phyloP scores from a whole-genome alignment of 2,888 invertebrate species.

The Pseudolycoriella hygida region DNA sequence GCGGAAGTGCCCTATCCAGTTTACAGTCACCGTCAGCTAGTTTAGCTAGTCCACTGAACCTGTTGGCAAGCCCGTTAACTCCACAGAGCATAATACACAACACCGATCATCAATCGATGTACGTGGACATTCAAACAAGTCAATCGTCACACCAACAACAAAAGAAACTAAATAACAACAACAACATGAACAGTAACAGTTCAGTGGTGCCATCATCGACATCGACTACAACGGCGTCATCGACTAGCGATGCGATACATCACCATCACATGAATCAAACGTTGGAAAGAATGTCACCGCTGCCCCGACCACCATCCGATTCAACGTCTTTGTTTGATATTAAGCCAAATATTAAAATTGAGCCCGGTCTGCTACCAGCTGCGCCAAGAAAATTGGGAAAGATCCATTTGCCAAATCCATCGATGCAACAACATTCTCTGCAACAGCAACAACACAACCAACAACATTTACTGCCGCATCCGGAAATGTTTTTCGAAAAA shows the following conservation, averaged over 20 bases:
- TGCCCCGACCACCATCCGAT: neutral
- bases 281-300: neutral
- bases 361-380: neutral
- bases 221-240: neutral
- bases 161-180: neutral
- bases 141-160: neutral
- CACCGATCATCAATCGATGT: neutral
- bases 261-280: neutral
- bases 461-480: constrained; percentile 22
- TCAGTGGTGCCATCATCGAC: neutral
- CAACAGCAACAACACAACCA: constrained; percentile 32
- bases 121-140: neutral
- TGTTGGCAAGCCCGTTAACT: constrained; percentile 42
- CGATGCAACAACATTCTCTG: constrained; percentile 16
- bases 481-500: constrained; percentile 22
- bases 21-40: constrained; percentile 52
- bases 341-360: neutral
- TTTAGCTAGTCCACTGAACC: constrained; percentile 62
- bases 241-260: neutral
- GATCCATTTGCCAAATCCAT: neutral
- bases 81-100: constrained; percentile 11
- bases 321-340: neutral
- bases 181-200: neutral
- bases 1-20: constrained; percentile 46
- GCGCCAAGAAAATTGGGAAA: neutral